Evolutionary conservation across 2,797 vertebrate genomes (phyloP).

Genomic region (Falco cherrug): DNA sequence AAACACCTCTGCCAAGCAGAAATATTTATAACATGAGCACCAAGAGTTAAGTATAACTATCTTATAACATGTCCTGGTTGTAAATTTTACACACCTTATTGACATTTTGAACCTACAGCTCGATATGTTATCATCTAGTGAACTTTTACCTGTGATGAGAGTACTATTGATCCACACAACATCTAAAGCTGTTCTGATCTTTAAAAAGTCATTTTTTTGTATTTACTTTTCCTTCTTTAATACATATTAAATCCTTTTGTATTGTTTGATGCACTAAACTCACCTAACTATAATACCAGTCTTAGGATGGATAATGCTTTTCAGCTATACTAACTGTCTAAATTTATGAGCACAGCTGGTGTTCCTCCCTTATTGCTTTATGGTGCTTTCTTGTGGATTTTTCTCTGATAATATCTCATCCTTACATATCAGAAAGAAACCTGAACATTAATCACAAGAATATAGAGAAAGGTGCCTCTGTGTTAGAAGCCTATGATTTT

Average conservation of each 20-base stretch:
- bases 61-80: not conserved
- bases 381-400: constrained; percentile 30
- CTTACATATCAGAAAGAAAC: constrained; percentile 21
- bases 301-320: not conserved
- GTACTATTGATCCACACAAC: constrained; percentile 41
- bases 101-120: constrained; percentile 56
- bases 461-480: not conserved
- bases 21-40: not conserved
- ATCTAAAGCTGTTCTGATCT: constrained; percentile 40
- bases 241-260: constrained; percentile 5
- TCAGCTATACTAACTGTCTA: constrained; percentile 16
- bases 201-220: constrained; percentile 4
- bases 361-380: constrained; percentile 6
- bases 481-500: not conserved
- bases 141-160: constrained; percentile 53
- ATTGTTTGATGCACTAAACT: constrained; percentile 11
- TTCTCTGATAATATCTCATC: constrained; percentile 21
- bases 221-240: constrained; percentile 46
- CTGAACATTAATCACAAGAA: not conserved
- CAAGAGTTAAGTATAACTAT: constrained; percentile 25
- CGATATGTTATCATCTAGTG: not conserved
- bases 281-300: constrained; percentile 16
- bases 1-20: not conserved
- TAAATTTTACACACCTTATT: constrained; percentile 50
- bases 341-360: constrained; percentile 29